These are phyloP conservation scores for Plagiodera versicolora DNA, from an alignment of 2,888 invertebrate genomes.

Conservation along the genomic window DNA sequence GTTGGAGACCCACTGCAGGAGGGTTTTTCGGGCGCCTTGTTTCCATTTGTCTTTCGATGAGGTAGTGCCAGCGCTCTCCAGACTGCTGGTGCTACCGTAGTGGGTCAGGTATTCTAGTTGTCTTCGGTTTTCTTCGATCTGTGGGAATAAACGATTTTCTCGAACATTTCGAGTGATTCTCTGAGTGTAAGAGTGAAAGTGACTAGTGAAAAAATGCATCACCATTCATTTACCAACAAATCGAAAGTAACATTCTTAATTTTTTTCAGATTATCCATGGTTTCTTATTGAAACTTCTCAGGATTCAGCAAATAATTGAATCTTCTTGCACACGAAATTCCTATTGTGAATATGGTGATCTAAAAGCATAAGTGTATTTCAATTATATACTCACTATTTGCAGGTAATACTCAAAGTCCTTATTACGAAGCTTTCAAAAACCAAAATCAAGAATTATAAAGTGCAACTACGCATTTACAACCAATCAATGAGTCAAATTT, in stretches of 20 bases:
- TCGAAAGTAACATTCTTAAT: too few relatives aligned
- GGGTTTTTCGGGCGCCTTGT: conserved; percentile 86
- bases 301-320: too few relatives aligned
- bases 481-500: neutral
- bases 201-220: too few relatives aligned
- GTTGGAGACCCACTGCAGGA: conserved; percentile 93
- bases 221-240: too few relatives aligned
- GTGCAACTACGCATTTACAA: conserved; percentile 19
- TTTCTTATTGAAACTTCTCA: too few relatives aligned
- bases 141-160: too few relatives aligned
- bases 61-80: conserved; percentile 78
- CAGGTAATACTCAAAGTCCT: conserved; percentile 47
- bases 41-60: conserved; percentile 77
- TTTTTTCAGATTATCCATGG: too few relatives aligned
- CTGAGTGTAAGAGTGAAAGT: too few relatives aligned
- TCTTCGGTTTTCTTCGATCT: conserved; percentile 95
- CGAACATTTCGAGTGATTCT: too few relatives aligned
- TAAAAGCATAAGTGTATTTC: conserved; percentile 13
- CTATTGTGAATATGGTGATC: neutral
- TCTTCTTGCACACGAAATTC: too few relatives aligned
- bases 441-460: conserved; percentile 26
- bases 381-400: conserved; percentile 46
- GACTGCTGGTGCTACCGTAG: conserved; percentile 79
- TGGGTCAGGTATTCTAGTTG: conserved; percentile 84
- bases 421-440: conserved; percentile 52